phyloP scores from a whole-genome alignment of 2,113 vertebrate species.

The Esox niger region DNA sequence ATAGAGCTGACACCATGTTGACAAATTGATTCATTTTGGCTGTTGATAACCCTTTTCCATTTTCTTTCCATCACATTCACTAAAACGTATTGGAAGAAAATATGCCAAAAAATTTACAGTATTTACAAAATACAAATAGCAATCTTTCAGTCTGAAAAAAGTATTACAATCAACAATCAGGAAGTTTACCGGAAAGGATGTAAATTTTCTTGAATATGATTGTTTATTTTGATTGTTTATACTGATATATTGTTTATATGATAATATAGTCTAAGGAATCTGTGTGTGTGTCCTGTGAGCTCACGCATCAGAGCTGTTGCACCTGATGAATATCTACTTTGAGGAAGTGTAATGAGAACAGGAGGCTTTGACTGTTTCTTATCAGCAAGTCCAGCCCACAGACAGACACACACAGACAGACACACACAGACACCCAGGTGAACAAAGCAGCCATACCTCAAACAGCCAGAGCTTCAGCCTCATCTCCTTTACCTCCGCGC shows the following conservation, averaged over 20 bases:
- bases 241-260: no score
- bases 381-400: constrained; percentile 57
- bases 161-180: no score
- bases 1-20: constrained; percentile 49
- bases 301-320: neutral
- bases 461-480: constrained; percentile 21
- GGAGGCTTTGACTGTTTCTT: constrained; percentile 55
- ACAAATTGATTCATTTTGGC: constrained; percentile 60
- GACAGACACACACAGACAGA: constrained; percentile 32
- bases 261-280: neutral
- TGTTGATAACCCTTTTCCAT: constrained; percentile 48
- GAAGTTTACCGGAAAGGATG: no score
- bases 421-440: no score
- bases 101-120: neutral
- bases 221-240: no score
- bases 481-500: constrained; percentile 4
- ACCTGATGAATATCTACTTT: constrained; percentile 43
- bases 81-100: neutral
- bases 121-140: neutral
- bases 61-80: constrained; percentile 18
- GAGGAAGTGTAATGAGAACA: constrained; percentile 39
- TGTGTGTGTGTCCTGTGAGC: neutral
- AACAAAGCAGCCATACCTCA: constrained; percentile 24
- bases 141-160: neutral
- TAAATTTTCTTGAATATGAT: no score